These are phyloP conservation scores for Epistrophe grossulariae DNA, from an alignment of 2,888 invertebrate species.

Conservation along the genomic window DNA sequence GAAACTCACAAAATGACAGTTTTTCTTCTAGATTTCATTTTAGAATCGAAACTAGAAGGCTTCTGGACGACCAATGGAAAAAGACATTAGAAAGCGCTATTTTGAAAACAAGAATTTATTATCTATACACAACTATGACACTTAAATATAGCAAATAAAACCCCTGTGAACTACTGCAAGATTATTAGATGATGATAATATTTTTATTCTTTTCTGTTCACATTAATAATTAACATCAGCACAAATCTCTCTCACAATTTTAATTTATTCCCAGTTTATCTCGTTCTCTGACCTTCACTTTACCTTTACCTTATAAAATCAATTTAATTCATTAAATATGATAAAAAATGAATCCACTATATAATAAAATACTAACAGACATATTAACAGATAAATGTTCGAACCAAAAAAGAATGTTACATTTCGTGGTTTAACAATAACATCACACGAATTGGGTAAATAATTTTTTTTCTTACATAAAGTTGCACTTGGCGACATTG, in stretches of 20 bases:
- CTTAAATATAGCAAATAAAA: neutral
- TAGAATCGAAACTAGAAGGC: no score
- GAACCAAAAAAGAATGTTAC: neutral
- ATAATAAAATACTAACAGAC: neutral
- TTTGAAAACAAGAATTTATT: no score
- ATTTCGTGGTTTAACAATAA: neutral
- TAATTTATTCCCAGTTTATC: neutral
- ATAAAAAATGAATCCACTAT: neutral
- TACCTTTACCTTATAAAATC: neutral
- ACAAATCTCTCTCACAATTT: neutral
- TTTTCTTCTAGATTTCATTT: no score
- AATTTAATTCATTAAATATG: neutral
- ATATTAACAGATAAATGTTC: conserved; percentile 72
- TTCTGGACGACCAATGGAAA: no score
- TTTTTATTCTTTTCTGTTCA: neutral
- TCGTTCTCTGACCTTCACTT: neutral
- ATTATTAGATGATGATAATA: neutral
- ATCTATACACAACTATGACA: neutral
- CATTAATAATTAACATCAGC: neutral
- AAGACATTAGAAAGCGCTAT: no score
- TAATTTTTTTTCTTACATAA: conserved; percentile 34
- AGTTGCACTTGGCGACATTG: conserved; percentile 26
- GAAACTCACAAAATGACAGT: no score
- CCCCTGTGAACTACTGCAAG: neutral
- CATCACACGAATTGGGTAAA: neutral